phyloP scores from a whole-genome alignment of 2,888 invertebrate genomes.

The Villa cingulata region DNA sequence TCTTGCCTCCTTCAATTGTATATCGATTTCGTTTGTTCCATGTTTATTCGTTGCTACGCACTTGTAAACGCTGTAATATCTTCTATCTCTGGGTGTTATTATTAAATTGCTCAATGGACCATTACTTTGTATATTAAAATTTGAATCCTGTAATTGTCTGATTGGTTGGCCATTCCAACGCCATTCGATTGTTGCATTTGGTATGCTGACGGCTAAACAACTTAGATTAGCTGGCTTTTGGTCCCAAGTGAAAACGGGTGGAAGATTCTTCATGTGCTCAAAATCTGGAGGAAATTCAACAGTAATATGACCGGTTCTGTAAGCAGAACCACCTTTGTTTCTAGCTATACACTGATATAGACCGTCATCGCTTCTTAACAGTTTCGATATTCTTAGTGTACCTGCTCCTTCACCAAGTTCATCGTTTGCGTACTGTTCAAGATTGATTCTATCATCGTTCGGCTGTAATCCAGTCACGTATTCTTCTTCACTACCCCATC shows the following conservation, averaged over 20 bases:
- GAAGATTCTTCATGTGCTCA: conserved; percentile 50
- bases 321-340: conserved; percentile 62
- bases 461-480: conserved; percentile 50
- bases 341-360: conserved; percentile 75
- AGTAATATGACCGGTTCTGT: conserved; percentile 66
- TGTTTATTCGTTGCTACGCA: conserved; percentile 68
- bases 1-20: conserved; percentile 59
- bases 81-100: conserved; percentile 50
- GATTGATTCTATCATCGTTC: conserved; percentile 51
- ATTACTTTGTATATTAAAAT: conserved; percentile 47
- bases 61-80: conserved; percentile 61
- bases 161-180: conserved; percentile 45
- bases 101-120: conserved; percentile 60
- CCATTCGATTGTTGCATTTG: conserved; percentile 87
- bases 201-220: conserved; percentile 76
- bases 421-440: conserved; percentile 43
- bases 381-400: conserved; percentile 50
- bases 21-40: conserved; percentile 52
- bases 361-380: conserved; percentile 66
- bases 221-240: conserved; percentile 67
- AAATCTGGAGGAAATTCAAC: conserved; percentile 75
- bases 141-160: conserved; percentile 39
- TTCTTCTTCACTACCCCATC: conserved; percentile 50
- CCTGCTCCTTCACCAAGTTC: conserved; percentile 48
- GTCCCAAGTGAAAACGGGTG: conserved; percentile 75